Conservation (phyloP, 2,113 vertebrate species). For the Sylvietta virens region DNA sequence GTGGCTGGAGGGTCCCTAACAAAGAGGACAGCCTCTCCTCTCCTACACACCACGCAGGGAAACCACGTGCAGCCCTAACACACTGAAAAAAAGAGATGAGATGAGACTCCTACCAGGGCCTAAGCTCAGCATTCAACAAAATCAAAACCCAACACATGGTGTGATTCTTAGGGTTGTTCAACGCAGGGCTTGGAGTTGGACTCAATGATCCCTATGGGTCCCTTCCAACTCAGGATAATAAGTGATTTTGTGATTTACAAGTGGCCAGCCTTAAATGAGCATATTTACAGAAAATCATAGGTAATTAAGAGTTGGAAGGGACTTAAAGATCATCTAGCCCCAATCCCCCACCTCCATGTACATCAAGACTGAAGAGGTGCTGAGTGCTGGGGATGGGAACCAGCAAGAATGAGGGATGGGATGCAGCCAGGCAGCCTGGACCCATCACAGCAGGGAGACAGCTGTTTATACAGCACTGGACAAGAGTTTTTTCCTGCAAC, state of each 20-base stretch:
- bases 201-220: no score
- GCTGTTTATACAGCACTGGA: neutral
- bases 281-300: neutral
- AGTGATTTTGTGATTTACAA: neutral
- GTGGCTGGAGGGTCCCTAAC: neutral
- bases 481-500: neutral
- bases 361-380: neutral
- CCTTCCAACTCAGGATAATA: neutral
- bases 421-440: neutral
- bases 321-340: neutral
- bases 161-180: neutral
- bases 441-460: neutral
- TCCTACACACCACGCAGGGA: rapidly evolving
- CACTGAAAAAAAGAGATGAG: rapidly evolving
- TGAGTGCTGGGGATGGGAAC: neutral
- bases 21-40: neutral
- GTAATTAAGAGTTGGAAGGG: neutral
- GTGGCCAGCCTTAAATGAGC: neutral
- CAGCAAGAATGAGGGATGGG: neutral
- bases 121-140: neutral
- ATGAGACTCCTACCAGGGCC: neutral
- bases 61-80: neutral
- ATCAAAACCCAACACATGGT: neutral
- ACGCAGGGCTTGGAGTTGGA: rapidly evolving
- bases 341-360: neutral